Percentiles rank a stretch among this genome's conserved stretches.
phyloP scores from a whole-genome alignment of 2,113 vertebrate species.

The Hippolais icterina region DNA sequence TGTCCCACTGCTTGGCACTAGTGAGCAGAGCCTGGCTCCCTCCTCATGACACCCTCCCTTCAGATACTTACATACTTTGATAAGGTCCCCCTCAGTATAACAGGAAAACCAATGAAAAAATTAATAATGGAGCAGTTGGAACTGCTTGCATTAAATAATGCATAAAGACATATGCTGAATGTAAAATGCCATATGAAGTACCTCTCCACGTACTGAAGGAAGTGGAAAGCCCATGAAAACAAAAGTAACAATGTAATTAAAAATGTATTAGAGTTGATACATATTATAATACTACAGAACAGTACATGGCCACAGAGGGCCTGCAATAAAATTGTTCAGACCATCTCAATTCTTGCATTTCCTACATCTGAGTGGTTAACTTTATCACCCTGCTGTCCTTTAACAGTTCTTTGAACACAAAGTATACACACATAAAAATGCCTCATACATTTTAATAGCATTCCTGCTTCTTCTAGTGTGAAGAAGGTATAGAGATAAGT shows the following conservation, averaged over 20 bases:
- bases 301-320: neutral
- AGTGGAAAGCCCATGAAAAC: neutral
- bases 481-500: neutral
- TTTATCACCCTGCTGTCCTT: neutral
- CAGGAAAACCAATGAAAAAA: neutral
- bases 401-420: neutral
- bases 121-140: neutral
- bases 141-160: neutral
- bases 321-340: neutral
- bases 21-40: neutral
- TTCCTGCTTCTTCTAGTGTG: neutral
- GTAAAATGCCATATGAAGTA: neutral
- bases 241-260: neutral
- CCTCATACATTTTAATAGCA: conserved; percentile 30
- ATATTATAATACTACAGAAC: neutral
- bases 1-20: neutral
- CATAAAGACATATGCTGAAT: neutral
- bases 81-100: neutral
- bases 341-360: neutral
- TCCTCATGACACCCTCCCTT: neutral
- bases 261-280: neutral
- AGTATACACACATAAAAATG: neutral
- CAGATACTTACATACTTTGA: neutral
- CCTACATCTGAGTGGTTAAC: neutral
- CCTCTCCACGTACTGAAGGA: neutral